Conservation (phyloP, 2,888 invertebrate genomes). For the Habrosyne pyritoides region DNA sequence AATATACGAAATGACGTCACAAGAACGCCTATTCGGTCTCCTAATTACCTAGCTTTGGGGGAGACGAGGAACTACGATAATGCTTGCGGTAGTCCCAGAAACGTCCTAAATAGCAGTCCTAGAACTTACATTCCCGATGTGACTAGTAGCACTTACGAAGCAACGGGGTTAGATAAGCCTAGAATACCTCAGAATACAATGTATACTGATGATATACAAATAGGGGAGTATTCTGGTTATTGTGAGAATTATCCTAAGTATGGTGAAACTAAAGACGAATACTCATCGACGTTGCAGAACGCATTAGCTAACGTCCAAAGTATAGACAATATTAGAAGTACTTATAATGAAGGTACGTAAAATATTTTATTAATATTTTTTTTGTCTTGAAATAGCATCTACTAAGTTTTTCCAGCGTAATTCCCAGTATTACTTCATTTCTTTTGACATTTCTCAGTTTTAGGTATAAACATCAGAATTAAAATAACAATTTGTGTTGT, state of each 20-base stretch:
- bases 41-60: conserved; percentile 59
- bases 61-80: conserved; percentile 63
- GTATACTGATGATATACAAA: conserved; percentile 61
- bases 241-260: conserved; percentile 58
- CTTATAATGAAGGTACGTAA: conserved; percentile 46
- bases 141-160: conserved; percentile 57
- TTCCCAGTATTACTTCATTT: too few relatives aligned
- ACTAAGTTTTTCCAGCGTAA: too few relatives aligned
- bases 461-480: too few relatives aligned
- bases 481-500: too few relatives aligned
- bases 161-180: conserved; percentile 36
- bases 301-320: conserved; percentile 58
- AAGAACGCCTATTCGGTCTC: conserved; percentile 57
- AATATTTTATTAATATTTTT: not conserved
- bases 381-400: not conserved
- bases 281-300: conserved; percentile 58
- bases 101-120: conserved; percentile 65
- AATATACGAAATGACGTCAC: conserved; percentile 53
- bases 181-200: conserved; percentile 52
- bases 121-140: conserved; percentile 63
- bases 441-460: too few relatives aligned
- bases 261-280: conserved; percentile 65
- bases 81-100: conserved; percentile 65
- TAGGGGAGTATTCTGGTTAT: conserved; percentile 59
- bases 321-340: conserved; percentile 59